phyloP scores from a whole-genome alignment of 2,113 vertebrate genomes.

The Brevimyrus niger region DNA sequence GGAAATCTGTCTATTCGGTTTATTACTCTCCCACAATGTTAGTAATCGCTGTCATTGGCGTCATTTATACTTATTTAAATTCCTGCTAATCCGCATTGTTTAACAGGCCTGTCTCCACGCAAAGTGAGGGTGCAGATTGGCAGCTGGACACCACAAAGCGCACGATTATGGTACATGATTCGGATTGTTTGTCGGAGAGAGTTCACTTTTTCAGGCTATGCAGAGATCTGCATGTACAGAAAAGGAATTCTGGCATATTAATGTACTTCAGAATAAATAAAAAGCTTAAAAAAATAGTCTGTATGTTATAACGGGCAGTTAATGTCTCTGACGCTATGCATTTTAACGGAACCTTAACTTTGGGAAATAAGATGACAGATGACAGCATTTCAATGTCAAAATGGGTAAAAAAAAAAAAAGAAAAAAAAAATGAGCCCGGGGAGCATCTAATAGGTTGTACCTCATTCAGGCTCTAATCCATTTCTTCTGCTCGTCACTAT shows the following conservation, averaged over 20 bases:
- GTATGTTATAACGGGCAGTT: background rate
- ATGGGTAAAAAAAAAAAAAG: constrained; percentile 45
- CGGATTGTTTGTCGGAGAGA: background rate
- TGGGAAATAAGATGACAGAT: background rate
- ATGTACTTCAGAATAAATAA: background rate
- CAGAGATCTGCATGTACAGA: background rate
- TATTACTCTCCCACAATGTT: background rate
- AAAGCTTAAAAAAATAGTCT: background rate
- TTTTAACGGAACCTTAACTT: background rate
- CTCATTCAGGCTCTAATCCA: constrained; percentile 18
- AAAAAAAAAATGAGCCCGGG: constrained; percentile 57
- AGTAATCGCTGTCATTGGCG: background rate
- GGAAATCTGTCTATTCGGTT: background rate
- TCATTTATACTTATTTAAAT: background rate
- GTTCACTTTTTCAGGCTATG: background rate
- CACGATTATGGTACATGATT: background rate
- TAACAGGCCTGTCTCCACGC: background rate
- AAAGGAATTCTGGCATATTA: background rate
- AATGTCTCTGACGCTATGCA: background rate
- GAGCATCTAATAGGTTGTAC: constrained; percentile 60
- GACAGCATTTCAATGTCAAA: constrained; percentile 58
- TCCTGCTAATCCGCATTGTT: background rate
- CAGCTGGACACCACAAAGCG: background rate
- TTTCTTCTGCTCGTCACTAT: constrained; percentile 38
- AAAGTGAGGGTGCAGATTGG: background rate